Evolutionary conservation across 2,888 invertebrate species (phyloP), one percentile per base, ranked within the genome.

Genomic region (Erpobdella octoculata): DNA sequence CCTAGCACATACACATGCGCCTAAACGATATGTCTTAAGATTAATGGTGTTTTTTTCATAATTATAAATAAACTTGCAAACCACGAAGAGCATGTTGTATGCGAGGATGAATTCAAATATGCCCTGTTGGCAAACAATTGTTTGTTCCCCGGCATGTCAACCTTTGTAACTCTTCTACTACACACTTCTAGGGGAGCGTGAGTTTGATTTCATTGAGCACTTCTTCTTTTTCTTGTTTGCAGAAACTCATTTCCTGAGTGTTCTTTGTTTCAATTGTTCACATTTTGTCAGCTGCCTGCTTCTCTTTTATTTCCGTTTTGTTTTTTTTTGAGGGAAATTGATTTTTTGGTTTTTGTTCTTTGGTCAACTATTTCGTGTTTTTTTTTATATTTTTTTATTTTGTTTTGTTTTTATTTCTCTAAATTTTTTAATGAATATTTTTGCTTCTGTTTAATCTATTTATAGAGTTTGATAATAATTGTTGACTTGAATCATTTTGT

Each of bases 81-180:
- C n/a, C n/a, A n/a, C n/a, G n/a, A n/a, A 84, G 96, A 97, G 83
- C 94, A 92, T 83, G 93, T 96, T 21, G 96, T 97, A 41, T 97
- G 97, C 84, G 97, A 97, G 84, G 96, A 97, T 83, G 97, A 97
- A 85, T 95, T 97, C 85, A 97, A 97, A 84, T 97, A 97, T 83
- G 96, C 96, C 31, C 87, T 97, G 73, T 86, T 97, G 77, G 96
- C 97, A 74, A 97, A 97, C 86, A 97, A 97, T 85, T 97, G 96
- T 85, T 91, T 96, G 75, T 95, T 94, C 84, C 96, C 96, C 0
- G 97, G 96, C 21, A 93, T 94, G 18, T 96, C 96, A 61, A 96
- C 96, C 0, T 87, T 97, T 74, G 94, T 97, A 76, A 97, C 97
- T 0, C 87, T 97, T 0, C 86, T 97, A 65, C 87, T 97, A 72